Conservation (phyloP, 2,113 vertebrate genomes). For the Oxyruncus cristatus region DNA sequence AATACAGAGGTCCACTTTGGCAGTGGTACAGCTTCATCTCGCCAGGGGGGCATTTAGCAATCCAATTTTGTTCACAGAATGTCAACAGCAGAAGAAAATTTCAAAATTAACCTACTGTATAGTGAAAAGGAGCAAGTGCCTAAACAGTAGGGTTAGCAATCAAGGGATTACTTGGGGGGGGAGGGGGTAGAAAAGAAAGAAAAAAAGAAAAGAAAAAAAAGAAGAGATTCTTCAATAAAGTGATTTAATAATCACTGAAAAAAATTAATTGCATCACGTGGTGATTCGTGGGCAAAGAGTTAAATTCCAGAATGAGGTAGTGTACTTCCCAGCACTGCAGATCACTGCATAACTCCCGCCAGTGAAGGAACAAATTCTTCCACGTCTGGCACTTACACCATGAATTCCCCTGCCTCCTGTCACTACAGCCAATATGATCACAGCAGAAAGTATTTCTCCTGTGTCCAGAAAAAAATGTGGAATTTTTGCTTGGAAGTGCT, state of each 20-base stretch:
- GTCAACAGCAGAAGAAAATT: not conserved
- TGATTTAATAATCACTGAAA: not conserved
- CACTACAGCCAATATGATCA: slow-evolving; percentile 17
- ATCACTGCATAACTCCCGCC: slow-evolving; percentile 28
- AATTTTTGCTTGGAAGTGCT: not conserved
- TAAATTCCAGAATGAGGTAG: slow-evolving; percentile 52
- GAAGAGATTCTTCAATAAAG: not conserved
- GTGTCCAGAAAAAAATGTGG: not conserved
- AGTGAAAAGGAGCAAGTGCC: not conserved
- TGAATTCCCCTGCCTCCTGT: slow-evolving; percentile 23
- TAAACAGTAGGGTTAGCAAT: not conserved
- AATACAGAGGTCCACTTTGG: not conserved
- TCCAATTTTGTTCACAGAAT: not conserved
- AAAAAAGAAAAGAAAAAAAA: fast-evolving
- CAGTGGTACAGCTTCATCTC: not conserved
- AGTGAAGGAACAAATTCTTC: slow-evolving; percentile 41
- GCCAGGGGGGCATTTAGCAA: not conserved
- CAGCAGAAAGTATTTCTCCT: not conserved
- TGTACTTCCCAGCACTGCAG: slow-evolving; percentile 10
- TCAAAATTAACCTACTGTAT: not conserved
- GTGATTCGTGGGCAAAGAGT: not conserved
- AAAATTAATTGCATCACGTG: not conserved
- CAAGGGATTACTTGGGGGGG: not conserved
- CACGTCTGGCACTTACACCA: not conserved
- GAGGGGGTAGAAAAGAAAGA: no score